These are phyloP conservation scores for Eilema caniola DNA, from an alignment of 2,888 invertebrate species.

Conservation along the genomic window DNA sequence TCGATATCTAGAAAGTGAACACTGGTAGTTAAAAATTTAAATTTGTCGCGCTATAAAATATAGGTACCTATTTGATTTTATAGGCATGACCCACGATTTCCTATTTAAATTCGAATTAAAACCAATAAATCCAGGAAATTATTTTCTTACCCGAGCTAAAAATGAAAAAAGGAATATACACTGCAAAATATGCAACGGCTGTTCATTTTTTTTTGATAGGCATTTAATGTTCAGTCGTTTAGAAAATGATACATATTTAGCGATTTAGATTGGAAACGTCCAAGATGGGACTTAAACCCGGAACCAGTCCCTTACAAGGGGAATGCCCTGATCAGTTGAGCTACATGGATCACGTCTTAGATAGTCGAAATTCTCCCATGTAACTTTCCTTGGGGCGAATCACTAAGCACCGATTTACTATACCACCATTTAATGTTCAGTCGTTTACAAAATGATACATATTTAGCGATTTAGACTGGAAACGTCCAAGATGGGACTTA, in stretches of 20 bases:
- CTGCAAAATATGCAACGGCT: not conserved
- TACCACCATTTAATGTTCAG: too few relatives aligned
- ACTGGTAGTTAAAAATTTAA: constrained; percentile 23
- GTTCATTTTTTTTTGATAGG: not conserved
- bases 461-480: not conserved
- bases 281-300: too few relatives aligned
- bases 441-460: not conserved
- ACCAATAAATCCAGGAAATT: not conserved
- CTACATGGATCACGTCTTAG: too few relatives aligned
- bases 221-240: too few relatives aligned
- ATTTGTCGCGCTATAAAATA: constrained; percentile 22
- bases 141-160: not conserved
- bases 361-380: too few relatives aligned
- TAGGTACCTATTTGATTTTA: constrained; percentile 7
- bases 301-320: too few relatives aligned
- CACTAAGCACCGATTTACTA: too few relatives aligned
- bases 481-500: too few relatives aligned
- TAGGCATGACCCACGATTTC: not conserved
- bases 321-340: too few relatives aligned
- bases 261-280: not conserved
- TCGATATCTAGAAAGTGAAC: constrained; percentile 22
- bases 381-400: too few relatives aligned
- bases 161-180: not conserved
- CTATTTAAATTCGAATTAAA: not conserved
- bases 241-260: not conserved